phyloP scores from a whole-genome alignment of 2,888 invertebrate species.

The Drosophila meridiana region DNA sequence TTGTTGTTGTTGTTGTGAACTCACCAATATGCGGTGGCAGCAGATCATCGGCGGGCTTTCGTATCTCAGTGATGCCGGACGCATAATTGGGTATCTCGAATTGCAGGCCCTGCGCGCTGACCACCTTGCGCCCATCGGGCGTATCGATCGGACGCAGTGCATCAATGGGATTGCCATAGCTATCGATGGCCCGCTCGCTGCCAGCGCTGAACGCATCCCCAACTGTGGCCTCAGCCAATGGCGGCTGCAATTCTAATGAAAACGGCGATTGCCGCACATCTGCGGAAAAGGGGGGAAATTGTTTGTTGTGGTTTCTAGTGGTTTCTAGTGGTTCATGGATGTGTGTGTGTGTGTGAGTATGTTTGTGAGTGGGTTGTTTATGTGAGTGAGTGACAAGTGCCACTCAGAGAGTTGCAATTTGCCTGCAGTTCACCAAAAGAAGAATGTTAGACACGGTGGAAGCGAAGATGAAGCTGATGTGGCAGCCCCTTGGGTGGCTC shows the following conservation, averaged over 20 bases:
- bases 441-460: conserved; percentile 45
- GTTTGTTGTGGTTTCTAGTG: not conserved
- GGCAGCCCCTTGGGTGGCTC: conserved; percentile 50
- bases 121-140: conserved; percentile 83
- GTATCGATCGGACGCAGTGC: conserved; percentile 82
- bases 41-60: conserved; percentile 82
- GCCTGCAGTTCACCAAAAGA: conserved; percentile 24
- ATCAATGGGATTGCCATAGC: conserved; percentile 84
- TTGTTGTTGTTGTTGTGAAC: conserved; percentile 61
- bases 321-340: conserved; percentile 18
- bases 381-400: conserved; percentile 7
- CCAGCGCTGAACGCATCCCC: conserved; percentile 51
- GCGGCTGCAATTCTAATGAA: conserved; percentile 83
- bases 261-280: conserved; percentile 84
- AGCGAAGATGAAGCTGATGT: conserved; percentile 37
- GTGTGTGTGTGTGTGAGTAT: not conserved
- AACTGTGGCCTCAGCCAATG: conserved; percentile 65
- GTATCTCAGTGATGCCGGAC: conserved; percentile 85
- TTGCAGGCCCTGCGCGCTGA: conserved; percentile 83
- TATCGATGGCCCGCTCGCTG: conserved; percentile 75
- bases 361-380: not conserved
- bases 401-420: conserved; percentile 32
- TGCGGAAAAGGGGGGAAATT: conserved; percentile 73
- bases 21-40: conserved; percentile 85
- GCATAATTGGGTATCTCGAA: conserved; percentile 85